Conservation (phyloP, 2,797 vertebrate genomes). For the Oceanodroma leucorhoa region DNA sequence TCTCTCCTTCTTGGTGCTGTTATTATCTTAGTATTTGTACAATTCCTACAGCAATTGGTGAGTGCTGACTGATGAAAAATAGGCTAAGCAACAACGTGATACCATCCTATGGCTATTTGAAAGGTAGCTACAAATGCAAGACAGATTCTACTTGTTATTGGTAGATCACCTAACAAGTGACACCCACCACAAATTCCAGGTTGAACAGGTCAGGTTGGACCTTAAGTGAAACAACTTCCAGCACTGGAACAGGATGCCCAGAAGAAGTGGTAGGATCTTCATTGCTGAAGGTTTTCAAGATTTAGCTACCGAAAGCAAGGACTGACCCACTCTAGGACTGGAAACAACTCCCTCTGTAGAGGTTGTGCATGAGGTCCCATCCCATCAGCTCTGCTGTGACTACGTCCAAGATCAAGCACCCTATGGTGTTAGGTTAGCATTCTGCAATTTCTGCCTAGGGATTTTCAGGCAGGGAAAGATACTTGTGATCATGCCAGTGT, state of each 20-base stretch:
- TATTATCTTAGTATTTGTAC: background rate
- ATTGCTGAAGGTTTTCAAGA: background rate
- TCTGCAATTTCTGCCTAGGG: background rate
- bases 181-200: background rate
- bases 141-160: background rate
- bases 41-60: background rate
- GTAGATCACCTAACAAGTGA: background rate
- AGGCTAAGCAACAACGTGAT: rapidly evolving
- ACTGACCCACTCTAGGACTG: background rate
- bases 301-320: background rate
- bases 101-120: background rate
- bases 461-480: background rate
- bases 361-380: rapidly evolving
- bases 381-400: background rate
- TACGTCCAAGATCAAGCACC: background rate
- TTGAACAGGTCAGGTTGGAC: background rate
- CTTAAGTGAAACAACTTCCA: background rate
- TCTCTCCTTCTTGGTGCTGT: background rate
- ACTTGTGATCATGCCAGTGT: background rate
- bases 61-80: background rate
- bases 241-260: background rate
- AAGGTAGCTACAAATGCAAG: background rate
- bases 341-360: background rate
- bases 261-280: background rate
- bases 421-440: background rate